A percentile compares a stretch with the other conserved stretches of the same genome.
These are phyloP conservation scores for Excalfactoria chinensis DNA, from an alignment of 2,113 vertebrate genomes.

Conservation along the genomic window DNA sequence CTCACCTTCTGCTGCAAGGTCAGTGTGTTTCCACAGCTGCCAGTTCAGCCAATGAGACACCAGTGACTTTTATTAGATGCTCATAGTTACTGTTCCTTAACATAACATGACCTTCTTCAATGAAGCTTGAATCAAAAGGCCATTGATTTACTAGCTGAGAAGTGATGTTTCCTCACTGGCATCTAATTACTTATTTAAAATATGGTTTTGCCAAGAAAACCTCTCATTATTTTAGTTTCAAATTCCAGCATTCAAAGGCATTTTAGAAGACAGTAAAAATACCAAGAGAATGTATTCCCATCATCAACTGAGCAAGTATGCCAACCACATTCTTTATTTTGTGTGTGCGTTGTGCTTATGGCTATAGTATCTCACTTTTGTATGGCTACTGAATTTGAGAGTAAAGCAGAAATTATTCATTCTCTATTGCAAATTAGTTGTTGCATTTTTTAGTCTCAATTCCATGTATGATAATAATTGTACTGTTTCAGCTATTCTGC, in stretches of 20 bases:
- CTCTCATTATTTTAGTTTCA: constrained; percentile 20
- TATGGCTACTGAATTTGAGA: background rate
- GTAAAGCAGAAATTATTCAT: background rate
- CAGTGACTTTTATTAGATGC: constrained; percentile 25
- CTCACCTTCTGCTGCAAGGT: constrained; percentile 26
- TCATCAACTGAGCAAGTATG: background rate
- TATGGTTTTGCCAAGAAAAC: background rate
- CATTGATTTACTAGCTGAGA: constrained; percentile 53
- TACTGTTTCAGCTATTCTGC: background rate
- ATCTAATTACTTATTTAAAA: constrained; percentile 43
- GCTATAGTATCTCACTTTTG: background rate
- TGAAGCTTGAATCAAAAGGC: constrained; percentile 42
- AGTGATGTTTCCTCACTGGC: constrained; percentile 35
- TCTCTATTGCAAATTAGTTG: background rate
- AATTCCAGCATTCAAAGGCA: background rate
- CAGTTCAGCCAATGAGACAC: background rate
- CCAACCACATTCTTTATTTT: background rate
- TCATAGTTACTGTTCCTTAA: constrained; percentile 6
- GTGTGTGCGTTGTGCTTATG: background rate
- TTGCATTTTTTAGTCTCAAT: background rate
- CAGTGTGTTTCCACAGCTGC: constrained; percentile 34
- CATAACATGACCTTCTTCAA: constrained; percentile 11
- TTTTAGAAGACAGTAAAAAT: constrained; percentile 1
- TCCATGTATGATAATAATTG: background rate
- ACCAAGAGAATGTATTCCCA: background rate